These are phyloP conservation scores for Neodiprion lecontei DNA, from an alignment of 1,140 invertebrate species.

Conservation along the genomic window DNA sequence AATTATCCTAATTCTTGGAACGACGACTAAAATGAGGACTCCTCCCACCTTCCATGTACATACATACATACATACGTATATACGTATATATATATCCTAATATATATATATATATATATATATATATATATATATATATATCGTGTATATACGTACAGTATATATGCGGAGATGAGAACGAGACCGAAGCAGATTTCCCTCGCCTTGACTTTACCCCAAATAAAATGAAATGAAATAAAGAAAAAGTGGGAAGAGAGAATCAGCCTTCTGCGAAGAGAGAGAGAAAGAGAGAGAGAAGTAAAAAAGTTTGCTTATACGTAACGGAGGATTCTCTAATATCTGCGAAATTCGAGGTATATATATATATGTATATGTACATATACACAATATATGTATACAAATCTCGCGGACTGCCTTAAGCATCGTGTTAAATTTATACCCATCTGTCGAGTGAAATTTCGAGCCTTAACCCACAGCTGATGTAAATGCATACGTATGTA, in stretches of 20 bases:
- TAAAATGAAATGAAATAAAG: background rate
- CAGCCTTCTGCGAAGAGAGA: background rate
- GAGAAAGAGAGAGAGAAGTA: background rate
- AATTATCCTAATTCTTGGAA: constrained; percentile 40
- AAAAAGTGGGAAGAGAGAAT: background rate
- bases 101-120: no score
- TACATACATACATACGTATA: no score
- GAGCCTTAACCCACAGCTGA: no score
- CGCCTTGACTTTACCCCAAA: background rate
- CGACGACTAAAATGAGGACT: constrained; percentile 2
- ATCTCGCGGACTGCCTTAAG: background rate
- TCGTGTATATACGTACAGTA: no score
- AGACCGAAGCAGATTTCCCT: background rate
- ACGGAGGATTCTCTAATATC: no score
- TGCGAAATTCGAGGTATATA: no score
- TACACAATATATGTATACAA: background rate
- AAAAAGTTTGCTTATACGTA: background rate
- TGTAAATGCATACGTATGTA: no score
- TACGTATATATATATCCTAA: no score
- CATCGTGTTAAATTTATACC: no score
- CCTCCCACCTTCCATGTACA: background rate
- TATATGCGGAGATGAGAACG: background rate
- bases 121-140: no score
- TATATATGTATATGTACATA: no score
- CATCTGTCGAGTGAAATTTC: no score